Evolutionary conservation across 2,888 invertebrate genomes (phyloP), one percentile per base, ranked within the genome.

Genomic region (Drosophila tanythrix): DNA sequence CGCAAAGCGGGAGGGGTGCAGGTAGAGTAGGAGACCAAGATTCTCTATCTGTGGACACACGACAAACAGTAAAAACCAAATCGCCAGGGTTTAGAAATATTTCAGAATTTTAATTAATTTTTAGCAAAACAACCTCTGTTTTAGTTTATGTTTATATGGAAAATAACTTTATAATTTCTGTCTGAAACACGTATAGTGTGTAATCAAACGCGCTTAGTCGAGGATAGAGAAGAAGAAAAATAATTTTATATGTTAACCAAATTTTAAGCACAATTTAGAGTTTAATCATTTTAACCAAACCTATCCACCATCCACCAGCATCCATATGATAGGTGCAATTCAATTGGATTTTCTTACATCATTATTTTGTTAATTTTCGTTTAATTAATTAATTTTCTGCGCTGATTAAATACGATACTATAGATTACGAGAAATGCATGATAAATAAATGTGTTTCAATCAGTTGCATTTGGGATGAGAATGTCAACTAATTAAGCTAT

Each of bases 351-450:
- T n/a, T 38, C 5, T 38, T 56, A 8, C 7, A 13, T 2, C 3
- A 38, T 56, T 38, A 3, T 29, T 55, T 55, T 55, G 15, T 31
- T 38, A 7, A 53, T 33, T 55, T 43, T 57, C 29, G 33, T 59
- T 63, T 50, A 52, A 21, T 21, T 21, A 21, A 21, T 21, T 21
- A 21, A 21, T 21, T 21, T 77, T 56, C 56, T 70, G 60, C 48
- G 64, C 36, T 70, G 21, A 76, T 61, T 76, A 64, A 70, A 66
- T 74, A 52, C 62, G 63, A 79, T 65, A 65, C 63, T 75, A 31
- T 66, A 21, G 21, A 58, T 63, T 70, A 57, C 51, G 40, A 63
- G 27, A 61, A 51, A 58, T 66, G 43, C 31, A 43, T 21, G 6
- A 43, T 21, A 6, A 57, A 65, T 8, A 27, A 40, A 46, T 27